Conservation (phyloP, 2,113 vertebrate species). For the Podilymbus podiceps region DNA sequence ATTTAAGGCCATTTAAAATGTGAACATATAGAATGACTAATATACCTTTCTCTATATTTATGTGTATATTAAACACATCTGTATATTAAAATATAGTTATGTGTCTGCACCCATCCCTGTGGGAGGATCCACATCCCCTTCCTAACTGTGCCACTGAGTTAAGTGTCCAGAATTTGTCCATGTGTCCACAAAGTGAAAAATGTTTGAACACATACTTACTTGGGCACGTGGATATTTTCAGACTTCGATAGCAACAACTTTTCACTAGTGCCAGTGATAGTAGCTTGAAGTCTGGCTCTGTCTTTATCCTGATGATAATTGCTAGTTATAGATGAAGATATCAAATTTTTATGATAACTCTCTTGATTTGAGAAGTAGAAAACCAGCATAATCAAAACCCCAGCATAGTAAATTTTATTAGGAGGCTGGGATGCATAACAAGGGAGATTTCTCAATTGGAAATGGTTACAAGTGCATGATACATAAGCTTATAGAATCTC, state of each 20-base stretch:
- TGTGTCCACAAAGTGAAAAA: neutral
- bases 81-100: neutral
- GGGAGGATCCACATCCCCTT: neutral
- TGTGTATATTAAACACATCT: neutral
- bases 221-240: neutral
- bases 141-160: no score
- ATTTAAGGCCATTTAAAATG: neutral
- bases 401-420: neutral
- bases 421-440: rapidly evolving
- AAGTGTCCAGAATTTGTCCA: neutral
- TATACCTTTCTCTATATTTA: neutral
- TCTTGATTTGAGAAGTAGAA: neutral
- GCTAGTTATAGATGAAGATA: neutral
- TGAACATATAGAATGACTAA: neutral
- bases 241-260: neutral
- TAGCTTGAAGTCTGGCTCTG: neutral
- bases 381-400: neutral
- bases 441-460: neutral
- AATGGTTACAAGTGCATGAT: neutral
- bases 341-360: neutral
- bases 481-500: neutral
- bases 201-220: neutral
- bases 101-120: neutral
- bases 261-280: neutral
- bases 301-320: neutral